Conservation (phyloP, 1,140 invertebrate species). For the Anoplophora glabripennis region DNA sequence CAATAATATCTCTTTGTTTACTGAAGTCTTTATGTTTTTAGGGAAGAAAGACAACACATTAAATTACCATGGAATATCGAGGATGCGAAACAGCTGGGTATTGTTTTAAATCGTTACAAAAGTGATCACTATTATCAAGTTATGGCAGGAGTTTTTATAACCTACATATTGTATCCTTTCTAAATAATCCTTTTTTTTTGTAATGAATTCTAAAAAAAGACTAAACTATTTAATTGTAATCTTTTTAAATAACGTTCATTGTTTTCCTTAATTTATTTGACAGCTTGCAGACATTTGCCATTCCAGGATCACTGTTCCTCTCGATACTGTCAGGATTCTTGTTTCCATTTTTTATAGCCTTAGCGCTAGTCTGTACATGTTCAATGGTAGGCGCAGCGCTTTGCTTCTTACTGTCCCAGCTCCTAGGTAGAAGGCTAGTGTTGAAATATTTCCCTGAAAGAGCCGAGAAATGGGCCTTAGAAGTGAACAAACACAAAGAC, state of each 20-base stretch:
- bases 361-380: constrained; percentile 91
- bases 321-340: constrained; percentile 97
- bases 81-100: constrained; percentile 93
- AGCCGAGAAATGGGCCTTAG: constrained; percentile 79
- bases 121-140: constrained; percentile 93
- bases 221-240: no score
- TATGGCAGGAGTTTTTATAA: constrained; percentile 80
- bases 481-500: constrained; percentile 81
- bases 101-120: constrained; percentile 89
- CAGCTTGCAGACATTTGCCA: constrained; percentile 98
- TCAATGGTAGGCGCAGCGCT: constrained; percentile 93
- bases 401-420: constrained; percentile 90
- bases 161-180: constrained; percentile 99
- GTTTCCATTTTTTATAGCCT: constrained; percentile 88
- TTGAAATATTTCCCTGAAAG: constrained; percentile 86
- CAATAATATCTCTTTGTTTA: constrained; percentile 14
- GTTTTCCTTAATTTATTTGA: constrained; percentile 22
- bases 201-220: no score
- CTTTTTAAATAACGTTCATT: no score
- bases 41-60: constrained; percentile 83
- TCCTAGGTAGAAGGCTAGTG: constrained; percentile 83
- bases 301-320: constrained; percentile 97
- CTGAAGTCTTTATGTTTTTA: constrained; percentile 55
- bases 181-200: not conserved
- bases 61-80: constrained; percentile 92